These are phyloP conservation scores for Eurytoma adleriae DNA, from an alignment of 2,888 invertebrate genomes.

Conservation along the genomic window DNA sequence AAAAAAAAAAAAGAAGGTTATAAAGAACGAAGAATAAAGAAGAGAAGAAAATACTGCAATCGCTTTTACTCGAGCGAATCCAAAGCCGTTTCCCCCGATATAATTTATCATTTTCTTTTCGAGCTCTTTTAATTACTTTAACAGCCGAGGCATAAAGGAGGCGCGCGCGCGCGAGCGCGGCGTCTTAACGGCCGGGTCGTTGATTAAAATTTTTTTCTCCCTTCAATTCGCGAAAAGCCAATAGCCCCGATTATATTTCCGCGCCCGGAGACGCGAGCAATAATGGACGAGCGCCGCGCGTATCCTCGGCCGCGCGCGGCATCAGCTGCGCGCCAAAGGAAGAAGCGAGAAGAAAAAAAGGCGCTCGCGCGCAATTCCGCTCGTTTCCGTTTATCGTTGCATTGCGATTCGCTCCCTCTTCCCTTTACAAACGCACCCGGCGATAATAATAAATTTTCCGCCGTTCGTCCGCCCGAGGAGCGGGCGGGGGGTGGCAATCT, in stretches of 20 bases:
- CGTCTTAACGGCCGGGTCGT: slow-evolving; percentile 45
- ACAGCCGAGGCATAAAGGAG: slow-evolving; percentile 31
- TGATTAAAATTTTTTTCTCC: slow-evolving; percentile 51
- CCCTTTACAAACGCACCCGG: slow-evolving; percentile 41
- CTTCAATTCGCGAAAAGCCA: slow-evolving; percentile 41
- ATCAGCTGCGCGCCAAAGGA: slow-evolving; percentile 43
- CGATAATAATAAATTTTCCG: slow-evolving; percentile 50
- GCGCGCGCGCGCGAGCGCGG: neutral
- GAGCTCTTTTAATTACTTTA: slow-evolving; percentile 46
- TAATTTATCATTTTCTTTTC: slow-evolving; percentile 46
- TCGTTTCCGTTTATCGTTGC: slow-evolving; percentile 42
- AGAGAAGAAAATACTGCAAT: slow-evolving; percentile 22
- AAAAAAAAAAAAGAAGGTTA: neutral
- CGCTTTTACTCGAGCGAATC: slow-evolving; percentile 38
- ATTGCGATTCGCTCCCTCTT: slow-evolving; percentile 39
- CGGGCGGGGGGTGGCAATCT: slow-evolving; percentile 31
- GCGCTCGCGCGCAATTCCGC: neutral
- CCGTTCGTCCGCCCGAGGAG: neutral
- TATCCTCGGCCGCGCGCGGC: neutral
- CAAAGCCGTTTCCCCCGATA: slow-evolving; percentile 35
- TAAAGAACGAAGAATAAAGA: slow-evolving; percentile 11
- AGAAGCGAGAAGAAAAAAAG: neutral
- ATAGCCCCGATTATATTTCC: slow-evolving; percentile 40
- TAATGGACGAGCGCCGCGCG: slow-evolving; percentile 22
- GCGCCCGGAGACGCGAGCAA: slow-evolving; percentile 7